These are phyloP conservation scores for Ypsolopha scabrella DNA, from an alignment of 2,888 invertebrate species.

Conservation along the genomic window DNA sequence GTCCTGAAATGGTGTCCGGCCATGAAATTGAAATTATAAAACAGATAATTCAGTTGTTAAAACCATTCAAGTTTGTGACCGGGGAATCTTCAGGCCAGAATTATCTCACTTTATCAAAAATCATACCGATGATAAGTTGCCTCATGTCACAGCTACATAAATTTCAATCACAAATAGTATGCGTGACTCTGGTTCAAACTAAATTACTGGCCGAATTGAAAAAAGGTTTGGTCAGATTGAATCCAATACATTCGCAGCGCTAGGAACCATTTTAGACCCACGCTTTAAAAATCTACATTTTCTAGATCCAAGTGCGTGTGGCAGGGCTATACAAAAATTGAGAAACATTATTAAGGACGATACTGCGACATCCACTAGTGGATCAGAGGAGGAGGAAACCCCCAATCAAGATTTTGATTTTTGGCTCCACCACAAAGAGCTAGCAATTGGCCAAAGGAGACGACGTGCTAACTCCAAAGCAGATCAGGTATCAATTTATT, in stretches of 20 bases:
- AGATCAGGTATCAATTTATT: slow-evolving; percentile 8
- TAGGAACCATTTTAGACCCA: slow-evolving; percentile 10
- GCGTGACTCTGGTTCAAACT: slow-evolving; percentile 2
- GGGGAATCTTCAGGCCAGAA: slow-evolving; percentile 12
- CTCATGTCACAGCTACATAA: slow-evolving; percentile 10
- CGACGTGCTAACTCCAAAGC: slow-evolving; percentile 7
- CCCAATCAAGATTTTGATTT: slow-evolving; percentile 10
- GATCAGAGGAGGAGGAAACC: slow-evolving; percentile 11
- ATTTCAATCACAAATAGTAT: slow-evolving; percentile 3
- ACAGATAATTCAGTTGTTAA: slow-evolving; percentile 7
- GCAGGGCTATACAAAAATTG: slow-evolving; percentile 16
- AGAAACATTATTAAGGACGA: slow-evolving; percentile 6
- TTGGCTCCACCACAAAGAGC: slow-evolving; percentile 11
- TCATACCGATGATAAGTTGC: slow-evolving; percentile 12
- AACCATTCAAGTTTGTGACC: slow-evolving; percentile 11
- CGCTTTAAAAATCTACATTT: slow-evolving; percentile 12
- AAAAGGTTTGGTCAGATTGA: slow-evolving; percentile 11
- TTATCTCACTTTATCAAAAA: slow-evolving; percentile 9
- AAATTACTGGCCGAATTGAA: slow-evolving; percentile 10
- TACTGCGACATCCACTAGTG: not conserved
- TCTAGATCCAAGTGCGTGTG: slow-evolving; percentile 12
- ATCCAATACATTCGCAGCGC: slow-evolving; percentile 11
- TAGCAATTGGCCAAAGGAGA: slow-evolving; percentile 10
- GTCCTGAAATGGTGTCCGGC: slow-evolving; percentile 8
- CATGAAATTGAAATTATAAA: slow-evolving; percentile 7